phyloP scores from a whole-genome alignment of 2,888 invertebrate genomes.

The Gastrophysa polygoni region DNA sequence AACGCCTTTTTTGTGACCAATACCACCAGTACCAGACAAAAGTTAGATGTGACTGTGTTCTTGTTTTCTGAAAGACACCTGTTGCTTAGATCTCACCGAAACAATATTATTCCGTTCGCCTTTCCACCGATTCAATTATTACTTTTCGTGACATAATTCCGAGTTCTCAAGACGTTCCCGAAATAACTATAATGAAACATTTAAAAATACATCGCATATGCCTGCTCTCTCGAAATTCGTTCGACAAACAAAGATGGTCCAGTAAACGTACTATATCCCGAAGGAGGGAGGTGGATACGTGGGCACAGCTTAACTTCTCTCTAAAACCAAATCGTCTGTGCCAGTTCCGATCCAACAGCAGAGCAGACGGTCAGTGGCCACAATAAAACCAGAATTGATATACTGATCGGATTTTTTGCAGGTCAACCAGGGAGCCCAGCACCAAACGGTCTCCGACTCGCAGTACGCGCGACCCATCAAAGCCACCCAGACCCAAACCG shows the following conservation, averaged over 20 bases:
- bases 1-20: too few species aligned
- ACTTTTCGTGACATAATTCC: constrained; percentile 45
- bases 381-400: too few species aligned
- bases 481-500: constrained; percentile 53
- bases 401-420: constrained; percentile 52
- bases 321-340: constrained; percentile 34
- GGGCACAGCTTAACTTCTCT: constrained; percentile 43
- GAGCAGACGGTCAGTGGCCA: constrained; percentile 33
- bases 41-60: too few species aligned
- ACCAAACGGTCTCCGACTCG: constrained; percentile 70
- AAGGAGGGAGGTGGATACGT: constrained; percentile 41
- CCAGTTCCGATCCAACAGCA: constrained; percentile 36
- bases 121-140: constrained; percentile 16
- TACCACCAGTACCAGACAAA: too few species aligned
- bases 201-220: constrained; percentile 27
- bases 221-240: constrained; percentile 10
- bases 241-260: constrained; percentile 13
- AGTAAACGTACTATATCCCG: constrained; percentile 17
- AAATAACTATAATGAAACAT: constrained; percentile 40
- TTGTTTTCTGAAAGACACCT: background rate
- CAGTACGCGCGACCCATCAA: constrained; percentile 72
- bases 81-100: background rate
- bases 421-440: constrained; percentile 70
- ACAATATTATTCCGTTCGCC: background rate
- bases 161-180: constrained; percentile 41